Evolutionary conservation across 1,140 invertebrate genomes (phyloP).

Genomic region (Mycetomoellerius zeteki): DNA sequence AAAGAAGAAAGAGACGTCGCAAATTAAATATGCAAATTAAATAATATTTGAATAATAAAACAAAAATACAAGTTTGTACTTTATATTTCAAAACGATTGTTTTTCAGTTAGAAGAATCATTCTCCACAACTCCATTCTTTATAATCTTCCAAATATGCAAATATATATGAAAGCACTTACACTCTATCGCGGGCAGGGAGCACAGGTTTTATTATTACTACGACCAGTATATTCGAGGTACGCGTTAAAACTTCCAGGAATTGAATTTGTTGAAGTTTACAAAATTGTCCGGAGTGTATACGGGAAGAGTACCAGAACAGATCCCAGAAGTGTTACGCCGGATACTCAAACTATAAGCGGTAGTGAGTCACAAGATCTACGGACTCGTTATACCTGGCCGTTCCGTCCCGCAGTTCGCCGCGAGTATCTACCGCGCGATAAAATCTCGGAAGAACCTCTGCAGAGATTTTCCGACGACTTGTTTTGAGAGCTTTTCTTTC

Average conservation of each 20-base stretch:
- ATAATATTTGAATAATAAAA: not conserved
- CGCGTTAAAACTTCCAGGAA: constrained; percentile 48
- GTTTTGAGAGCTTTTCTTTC: constrained; percentile 43
- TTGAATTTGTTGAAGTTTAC: constrained; percentile 64
- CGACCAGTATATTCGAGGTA: not conserved
- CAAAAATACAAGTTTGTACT: not conserved
- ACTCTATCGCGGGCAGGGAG: not conserved
- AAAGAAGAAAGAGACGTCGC: not conserved
- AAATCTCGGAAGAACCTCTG: constrained; percentile 46
- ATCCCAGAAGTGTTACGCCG: constrained; percentile 37
- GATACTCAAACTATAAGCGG: constrained; percentile 57
- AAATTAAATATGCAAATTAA: not conserved
- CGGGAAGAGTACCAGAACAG: not conserved
- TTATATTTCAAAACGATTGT: not conserved
- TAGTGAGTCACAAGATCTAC: constrained; percentile 53
- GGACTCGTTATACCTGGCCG: constrained; percentile 52
- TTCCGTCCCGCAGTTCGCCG: constrained; percentile 20
- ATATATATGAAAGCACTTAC: not conserved
- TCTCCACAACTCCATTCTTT: not conserved
- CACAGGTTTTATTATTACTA: constrained; percentile 26
- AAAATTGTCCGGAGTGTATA: constrained; percentile 39
- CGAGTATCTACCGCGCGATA: constrained; percentile 45
- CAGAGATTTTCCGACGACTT: constrained; percentile 50
- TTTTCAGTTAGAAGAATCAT: not conserved
- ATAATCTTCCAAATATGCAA: not conserved